Base-by-base conservation (phyloP, 2,113 vertebrate genomes). In the Marmota monax region DNA sequence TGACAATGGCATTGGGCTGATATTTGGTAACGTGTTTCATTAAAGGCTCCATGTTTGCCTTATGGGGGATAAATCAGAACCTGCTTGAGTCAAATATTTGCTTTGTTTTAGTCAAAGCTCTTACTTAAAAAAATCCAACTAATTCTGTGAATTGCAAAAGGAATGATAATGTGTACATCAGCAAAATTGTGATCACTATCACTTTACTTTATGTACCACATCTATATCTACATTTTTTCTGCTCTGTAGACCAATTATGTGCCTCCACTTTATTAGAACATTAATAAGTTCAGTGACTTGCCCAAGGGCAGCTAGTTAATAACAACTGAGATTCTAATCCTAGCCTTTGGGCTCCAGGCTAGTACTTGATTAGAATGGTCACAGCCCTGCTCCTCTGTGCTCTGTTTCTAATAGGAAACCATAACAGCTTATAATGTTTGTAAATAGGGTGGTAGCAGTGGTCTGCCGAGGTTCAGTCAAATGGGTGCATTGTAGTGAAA, bases 251-350 rank as follows among this genome's bases (percentile, higher is more conserved):
- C 23, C 42, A 91, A 39, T 63, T 45, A 7, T 86, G 7, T 83
- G 63, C 16, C 53, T 93, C 61, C 20, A 83, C 72, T 86, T 88
- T 89, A 74, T 92, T 89, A 89, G 39, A 82, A 53, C 61, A 89
- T 89, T 77, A 73, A 65, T 67, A 77, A 82, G n/a, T 95, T 85
- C 25, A 73, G 51, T 61, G 48, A 96, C 56, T 97, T 92, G 42
- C 48, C 37, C 25, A 74, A 77, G 18, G 7, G 10, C 29, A 87
- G 69, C 72, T 83, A 89, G 32, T 65, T 96, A 92, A 63, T 77
- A 70, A 93, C 45, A 89, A 61, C 27, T 73, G 56, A 93, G 37
- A 85, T 16, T 91, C 78, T 88, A 88, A 89, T 86, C 48, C 39
- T 96, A 88, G 32, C 17, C 42, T 95, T 96, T 87, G 42, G n/a